phyloP scores from a whole-genome alignment of 2,888 invertebrate genomes.

The Chromoteleia sp. region DNA sequence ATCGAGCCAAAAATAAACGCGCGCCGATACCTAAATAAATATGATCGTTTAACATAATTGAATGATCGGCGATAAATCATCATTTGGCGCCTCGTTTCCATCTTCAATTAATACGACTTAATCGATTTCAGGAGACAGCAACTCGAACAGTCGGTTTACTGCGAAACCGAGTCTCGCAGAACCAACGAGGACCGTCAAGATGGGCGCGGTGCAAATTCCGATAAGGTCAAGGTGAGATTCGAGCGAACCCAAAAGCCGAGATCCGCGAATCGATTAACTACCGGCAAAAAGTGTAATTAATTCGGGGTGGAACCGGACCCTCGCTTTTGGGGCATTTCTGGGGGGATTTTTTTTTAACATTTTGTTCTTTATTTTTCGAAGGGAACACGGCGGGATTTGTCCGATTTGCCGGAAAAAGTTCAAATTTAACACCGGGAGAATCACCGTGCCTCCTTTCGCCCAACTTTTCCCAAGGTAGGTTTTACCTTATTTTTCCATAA shows the following conservation, averaged over 20 bases:
- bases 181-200: constrained; percentile 78
- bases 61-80: constrained; percentile 41
- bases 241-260: constrained; percentile 19
- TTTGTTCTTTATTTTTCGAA: too few relatives aligned
- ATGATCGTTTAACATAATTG: constrained; percentile 43
- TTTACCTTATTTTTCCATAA: too few relatives aligned
- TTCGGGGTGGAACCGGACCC: too few relatives aligned
- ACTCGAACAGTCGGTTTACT: constrained; percentile 83
- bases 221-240: constrained; percentile 79
- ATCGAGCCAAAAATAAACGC: constrained; percentile 37
- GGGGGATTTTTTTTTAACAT: too few relatives aligned
- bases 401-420: too few relatives aligned
- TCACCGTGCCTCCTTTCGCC: too few relatives aligned
- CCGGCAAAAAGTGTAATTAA: not conserved
- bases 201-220: constrained; percentile 76
- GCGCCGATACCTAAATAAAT: constrained; percentile 19
- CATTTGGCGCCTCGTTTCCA: constrained; percentile 54
- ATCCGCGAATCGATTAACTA: not conserved
- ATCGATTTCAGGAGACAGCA: constrained; percentile 80
- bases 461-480: too few relatives aligned
- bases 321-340: too few relatives aligned
- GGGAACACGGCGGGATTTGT: too few relatives aligned
- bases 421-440: too few relatives aligned
- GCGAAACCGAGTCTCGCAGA: constrained; percentile 79
- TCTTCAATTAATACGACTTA: constrained; percentile 50